Conservation (phyloP, 1,140 invertebrate species). For the Brachionus koreanus region DNA sequence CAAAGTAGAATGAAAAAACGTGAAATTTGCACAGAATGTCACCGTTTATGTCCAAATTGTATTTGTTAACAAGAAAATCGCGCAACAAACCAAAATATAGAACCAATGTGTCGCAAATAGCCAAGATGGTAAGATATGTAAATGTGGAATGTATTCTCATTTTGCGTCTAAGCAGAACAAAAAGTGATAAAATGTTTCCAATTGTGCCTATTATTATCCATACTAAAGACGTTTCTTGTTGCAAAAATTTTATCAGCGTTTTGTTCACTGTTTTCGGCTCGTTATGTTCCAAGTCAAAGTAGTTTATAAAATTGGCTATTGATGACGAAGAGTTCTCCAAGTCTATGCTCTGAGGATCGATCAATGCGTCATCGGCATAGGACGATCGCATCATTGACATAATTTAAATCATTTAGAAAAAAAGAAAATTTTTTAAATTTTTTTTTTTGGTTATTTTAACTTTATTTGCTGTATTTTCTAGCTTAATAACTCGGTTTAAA, state of each 20-base stretch:
- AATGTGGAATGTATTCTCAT: slow-evolving; percentile 41
- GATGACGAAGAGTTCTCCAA: neutral
- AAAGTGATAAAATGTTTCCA: slow-evolving; percentile 19
- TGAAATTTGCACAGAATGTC: slow-evolving; percentile 43
- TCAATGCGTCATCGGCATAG: neutral
- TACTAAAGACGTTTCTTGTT: slow-evolving; percentile 20
- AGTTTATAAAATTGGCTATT: neutral
- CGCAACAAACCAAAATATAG: slow-evolving; percentile 42
- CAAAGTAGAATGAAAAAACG: slow-evolving; percentile 44
- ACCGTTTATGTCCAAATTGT: slow-evolving; percentile 23
- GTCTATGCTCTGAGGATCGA: neutral
- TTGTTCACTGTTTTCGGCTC: neutral
- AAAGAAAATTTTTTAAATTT: neutral
- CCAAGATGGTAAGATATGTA: slow-evolving; percentile 25
- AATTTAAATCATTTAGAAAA: slow-evolving; percentile 20
- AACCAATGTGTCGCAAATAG: slow-evolving; percentile 27
- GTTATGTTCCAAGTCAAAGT: neutral
- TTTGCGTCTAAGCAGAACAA: slow-evolving; percentile 28
- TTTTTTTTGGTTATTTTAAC: neutral
- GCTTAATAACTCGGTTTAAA: neutral
- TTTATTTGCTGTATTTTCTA: neutral
- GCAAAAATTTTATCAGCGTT: neutral
- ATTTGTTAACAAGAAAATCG: slow-evolving; percentile 37
- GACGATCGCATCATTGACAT: slow-evolving; percentile 8
- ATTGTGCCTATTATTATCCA: slow-evolving; percentile 40